phyloP scores from a whole-genome alignment of 2,888 invertebrate genomes.

The Tetragonisca angustula region DNA sequence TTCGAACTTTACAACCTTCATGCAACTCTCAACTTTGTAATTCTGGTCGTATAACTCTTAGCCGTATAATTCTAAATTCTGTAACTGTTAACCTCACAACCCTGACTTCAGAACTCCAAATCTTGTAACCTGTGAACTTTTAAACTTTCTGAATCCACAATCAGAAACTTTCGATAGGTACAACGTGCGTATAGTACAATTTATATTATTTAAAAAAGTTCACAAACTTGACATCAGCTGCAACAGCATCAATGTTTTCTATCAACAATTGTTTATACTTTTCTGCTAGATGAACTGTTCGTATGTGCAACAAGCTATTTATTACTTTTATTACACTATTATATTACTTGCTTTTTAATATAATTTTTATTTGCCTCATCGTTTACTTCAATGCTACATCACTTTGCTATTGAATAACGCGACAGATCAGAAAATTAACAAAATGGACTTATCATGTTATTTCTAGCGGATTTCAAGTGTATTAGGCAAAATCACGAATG shows the following conservation, averaged over 20 bases:
- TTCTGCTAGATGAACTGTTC: too few species aligned
- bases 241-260: not conserved
- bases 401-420: too few species aligned
- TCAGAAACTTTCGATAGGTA: not conserved
- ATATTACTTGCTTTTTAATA: too few species aligned
- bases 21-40: not conserved
- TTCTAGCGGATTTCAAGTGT: too few species aligned
- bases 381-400: too few species aligned
- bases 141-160: not conserved
- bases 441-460: too few species aligned
- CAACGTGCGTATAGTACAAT: not conserved
- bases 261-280: not conserved
- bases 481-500: too few species aligned
- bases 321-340: too few species aligned
- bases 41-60: not conserved
- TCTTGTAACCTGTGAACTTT: not conserved
- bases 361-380: too few species aligned
- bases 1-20: not conserved
- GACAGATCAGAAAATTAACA: too few species aligned
- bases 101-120: not conserved
- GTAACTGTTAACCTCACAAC: not conserved
- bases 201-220: not conserved
- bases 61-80: not conserved
- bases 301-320: too few species aligned
- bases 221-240: not conserved